Conservation (phyloP, 2,797 vertebrate species). For the Ataeniobius toweri region DNA sequence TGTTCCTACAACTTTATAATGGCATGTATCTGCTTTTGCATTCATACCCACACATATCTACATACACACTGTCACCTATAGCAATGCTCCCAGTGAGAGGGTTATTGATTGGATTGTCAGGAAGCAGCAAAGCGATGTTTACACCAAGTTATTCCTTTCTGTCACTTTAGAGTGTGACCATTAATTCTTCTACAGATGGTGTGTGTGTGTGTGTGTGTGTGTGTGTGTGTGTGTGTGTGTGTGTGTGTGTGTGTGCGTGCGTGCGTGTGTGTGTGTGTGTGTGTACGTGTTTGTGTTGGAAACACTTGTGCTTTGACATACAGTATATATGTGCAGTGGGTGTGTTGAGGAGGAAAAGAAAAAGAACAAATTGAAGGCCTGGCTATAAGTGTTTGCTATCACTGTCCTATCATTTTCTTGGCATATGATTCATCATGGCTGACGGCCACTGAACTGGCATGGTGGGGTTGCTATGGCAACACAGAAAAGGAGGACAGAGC, state of each 20-base stretch:
- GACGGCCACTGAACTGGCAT: constrained; percentile 23
- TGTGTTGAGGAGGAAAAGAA: background rate
- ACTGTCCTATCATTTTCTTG: constrained; percentile 47
- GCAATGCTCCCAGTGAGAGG: background rate
- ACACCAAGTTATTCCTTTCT: background rate
- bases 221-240: background rate
- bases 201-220: background rate
- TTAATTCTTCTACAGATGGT: background rate
- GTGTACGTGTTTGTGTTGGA: background rate
- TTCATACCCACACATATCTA: background rate
- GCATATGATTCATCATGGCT: constrained; percentile 45
- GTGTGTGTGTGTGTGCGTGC: background rate
- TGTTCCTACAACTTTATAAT: background rate
- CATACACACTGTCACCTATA: background rate
- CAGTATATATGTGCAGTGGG: background rate
- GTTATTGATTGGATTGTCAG: constrained; percentile 1
- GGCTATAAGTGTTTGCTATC: constrained; percentile 32
- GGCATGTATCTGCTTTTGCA: background rate
- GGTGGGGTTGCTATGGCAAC: constrained; percentile 54
- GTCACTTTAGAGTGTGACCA: constrained; percentile 17
- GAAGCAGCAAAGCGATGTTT: constrained; percentile 19
- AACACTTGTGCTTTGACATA: background rate
- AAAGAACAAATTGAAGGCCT: constrained; percentile 31
- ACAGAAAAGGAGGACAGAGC: constrained; percentile 15
- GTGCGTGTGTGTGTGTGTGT: background rate